Evolutionary conservation across 1,140 invertebrate species (phyloP).

Genomic region (Calephelis virginiensis): DNA sequence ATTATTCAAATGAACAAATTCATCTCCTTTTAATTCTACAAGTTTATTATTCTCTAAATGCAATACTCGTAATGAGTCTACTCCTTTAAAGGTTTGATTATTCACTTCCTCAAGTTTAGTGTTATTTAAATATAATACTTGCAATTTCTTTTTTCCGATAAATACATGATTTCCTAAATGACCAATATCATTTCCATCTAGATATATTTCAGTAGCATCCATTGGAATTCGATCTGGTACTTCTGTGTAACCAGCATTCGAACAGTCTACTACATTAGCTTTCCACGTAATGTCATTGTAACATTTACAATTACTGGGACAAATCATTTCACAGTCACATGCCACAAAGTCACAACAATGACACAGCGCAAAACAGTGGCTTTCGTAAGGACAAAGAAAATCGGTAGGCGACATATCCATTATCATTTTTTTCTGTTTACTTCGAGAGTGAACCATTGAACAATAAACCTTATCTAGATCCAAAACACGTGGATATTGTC

Average conservation of each 20-base stretch:
- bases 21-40: conserved; percentile 85
- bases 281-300: conserved; percentile 95
- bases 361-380: conserved; percentile 93
- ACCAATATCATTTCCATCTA: conserved; percentile 91
- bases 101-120: conserved; percentile 88
- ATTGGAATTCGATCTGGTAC: conserved; percentile 91
- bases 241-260: conserved; percentile 83
- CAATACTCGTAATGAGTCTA: conserved; percentile 86
- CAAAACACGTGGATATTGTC: conserved; percentile 90
- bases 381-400: conserved; percentile 92
- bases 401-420: conserved; percentile 88
- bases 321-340: conserved; percentile 95
- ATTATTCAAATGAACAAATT: conserved; percentile 85
- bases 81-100: conserved; percentile 91
- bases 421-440: conserved; percentile 84
- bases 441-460: conserved; percentile 87
- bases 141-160: conserved; percentile 91
- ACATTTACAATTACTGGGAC: conserved; percentile 91
- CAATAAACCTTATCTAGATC: conserved; percentile 91
- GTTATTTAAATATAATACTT: conserved; percentile 90
- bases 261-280: conserved; percentile 94
- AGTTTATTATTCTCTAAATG: conserved; percentile 91
- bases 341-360: conserved; percentile 95
- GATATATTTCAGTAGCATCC: conserved; percentile 93
- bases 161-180: conserved; percentile 91